A percentile compares a stretch with the other conserved stretches of the same genome.
Conservation (phyloP, 2,797 vertebrate species). For the Lacerta viridis region DNA sequence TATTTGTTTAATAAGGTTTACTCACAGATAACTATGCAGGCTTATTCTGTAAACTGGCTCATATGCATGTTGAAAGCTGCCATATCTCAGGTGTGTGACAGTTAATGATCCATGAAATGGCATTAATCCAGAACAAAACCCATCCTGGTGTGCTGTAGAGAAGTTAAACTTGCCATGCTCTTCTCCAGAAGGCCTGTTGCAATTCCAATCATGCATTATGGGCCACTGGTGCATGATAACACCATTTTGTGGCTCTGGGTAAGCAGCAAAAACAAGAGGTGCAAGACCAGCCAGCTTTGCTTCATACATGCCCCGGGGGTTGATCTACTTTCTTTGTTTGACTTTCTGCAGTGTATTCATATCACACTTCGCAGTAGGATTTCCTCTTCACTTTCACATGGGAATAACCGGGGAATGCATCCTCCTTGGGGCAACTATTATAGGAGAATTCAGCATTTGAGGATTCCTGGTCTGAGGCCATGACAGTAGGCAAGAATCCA, state of each 20-base stretch:
- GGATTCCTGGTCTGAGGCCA: too few species aligned
- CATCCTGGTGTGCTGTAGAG: neutral
- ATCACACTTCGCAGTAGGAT: neutral
- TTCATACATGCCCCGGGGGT: neutral
- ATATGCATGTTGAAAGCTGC: neutral
- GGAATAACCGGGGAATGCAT: too few species aligned
- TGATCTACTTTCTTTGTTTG: neutral
- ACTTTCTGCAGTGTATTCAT: neutral
- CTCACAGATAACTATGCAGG: too few species aligned
- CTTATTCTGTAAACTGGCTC: too few species aligned
- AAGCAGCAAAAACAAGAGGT: neutral
- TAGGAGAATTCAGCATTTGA: too few species aligned
- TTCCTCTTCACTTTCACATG: constrained; percentile 1
- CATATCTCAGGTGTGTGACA: neutral
- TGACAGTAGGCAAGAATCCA: neutral
- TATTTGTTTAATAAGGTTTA: too few species aligned
- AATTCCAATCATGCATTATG: neutral
- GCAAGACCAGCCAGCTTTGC: neutral
- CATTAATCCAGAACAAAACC: constrained; percentile 46
- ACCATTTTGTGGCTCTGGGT: neutral
- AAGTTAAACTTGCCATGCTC: constrained; percentile 39
- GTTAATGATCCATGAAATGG: constrained; percentile 54
- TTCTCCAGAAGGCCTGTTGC: neutral
- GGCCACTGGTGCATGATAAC: constrained; percentile 6
- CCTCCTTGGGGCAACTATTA: too few species aligned